Evolutionary conservation across 2,888 invertebrate genomes (phyloP), one percentile per base, ranked within the genome.

Genomic region (Carterocephalus palaemon): DNA sequence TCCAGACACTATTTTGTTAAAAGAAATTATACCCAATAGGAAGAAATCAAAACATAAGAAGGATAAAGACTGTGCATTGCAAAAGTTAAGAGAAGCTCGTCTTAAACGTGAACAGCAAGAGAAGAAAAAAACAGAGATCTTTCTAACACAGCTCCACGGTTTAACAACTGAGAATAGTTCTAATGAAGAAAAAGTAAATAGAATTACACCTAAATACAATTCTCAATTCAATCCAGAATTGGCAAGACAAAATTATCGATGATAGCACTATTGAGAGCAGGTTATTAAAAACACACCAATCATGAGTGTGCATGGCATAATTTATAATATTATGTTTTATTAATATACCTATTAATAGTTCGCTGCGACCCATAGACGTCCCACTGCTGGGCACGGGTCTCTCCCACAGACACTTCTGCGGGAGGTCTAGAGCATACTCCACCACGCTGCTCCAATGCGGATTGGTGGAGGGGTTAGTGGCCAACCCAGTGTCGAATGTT

Each of bases 221-320:
- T 97, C 97, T 2, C 98, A 98, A 74, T 99, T 97, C 75, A 98
- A 98, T 87, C 99, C 99, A 9, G 91, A 94, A 74, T 71, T 95
- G 38, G 95, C 95, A 7, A 91, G 93, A 62, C 95, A 95, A 80
- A 96, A 95, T 83, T 90, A 79, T 64, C 72, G 53, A 57, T 81
- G 61, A 60, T 28, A 41, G 19, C n/a, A n/a, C n/a, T n/a, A 10
- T 8, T 24, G 13, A 20, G 23, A 22, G n/a, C n/a, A n/a, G n/a
- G n/a, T n/a, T n/a, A n/a, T n/a, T n/a, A n/a, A n/a, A n/a, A n/a
- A n/a, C n/a, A n/a, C n/a, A n/a, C n/a, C n/a, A n/a, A n/a, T n/a
- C n/a, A n/a, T n/a, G n/a, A n/a, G n/a, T n/a, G n/a, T n/a, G n/a
- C n/a, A n/a, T n/a, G n/a, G n/a, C n/a, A n/a, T n/a, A n/a, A n/a